Evolutionary conservation across 2,888 invertebrate genomes (phyloP).

Genomic region (Spisula solida): DNA sequence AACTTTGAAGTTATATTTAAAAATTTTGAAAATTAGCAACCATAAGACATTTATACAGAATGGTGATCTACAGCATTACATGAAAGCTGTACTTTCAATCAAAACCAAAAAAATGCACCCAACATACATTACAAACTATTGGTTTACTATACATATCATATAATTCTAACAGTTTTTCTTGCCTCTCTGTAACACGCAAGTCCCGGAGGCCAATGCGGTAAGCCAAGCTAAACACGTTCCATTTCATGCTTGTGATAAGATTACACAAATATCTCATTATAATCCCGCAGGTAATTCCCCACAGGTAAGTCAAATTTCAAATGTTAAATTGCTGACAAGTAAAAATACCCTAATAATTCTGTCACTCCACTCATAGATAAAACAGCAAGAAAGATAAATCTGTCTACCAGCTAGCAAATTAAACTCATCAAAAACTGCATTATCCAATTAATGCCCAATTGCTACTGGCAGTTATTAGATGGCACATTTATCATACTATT

Average conservation of each 20-base stretch:
- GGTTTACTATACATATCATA: no score
- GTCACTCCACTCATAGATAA: background rate
- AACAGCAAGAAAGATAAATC: background rate
- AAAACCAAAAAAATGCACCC: no score
- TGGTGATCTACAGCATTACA: no score
- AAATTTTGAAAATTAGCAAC: no score
- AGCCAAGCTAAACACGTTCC: background rate
- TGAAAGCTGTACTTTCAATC: no score
- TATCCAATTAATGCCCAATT: constrained; percentile 10
- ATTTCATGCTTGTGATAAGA: background rate
- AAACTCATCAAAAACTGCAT: background rate
- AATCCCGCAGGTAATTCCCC: background rate
- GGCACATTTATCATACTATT: no score
- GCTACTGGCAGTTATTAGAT: background rate
- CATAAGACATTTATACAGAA: no score
- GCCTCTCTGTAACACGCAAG: background rate
- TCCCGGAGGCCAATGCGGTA: background rate
- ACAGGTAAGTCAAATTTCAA: constrained; percentile 16
- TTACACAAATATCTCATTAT: constrained; percentile 10
- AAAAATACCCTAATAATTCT: background rate
- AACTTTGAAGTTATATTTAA: no score
- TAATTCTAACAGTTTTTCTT: no score
- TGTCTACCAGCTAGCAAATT: background rate
- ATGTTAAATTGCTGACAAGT: constrained; percentile 17
- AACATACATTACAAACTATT: no score